Base-by-base conservation (phyloP, 2,797 vertebrate species). In the Myotis vivesi region DNA sequence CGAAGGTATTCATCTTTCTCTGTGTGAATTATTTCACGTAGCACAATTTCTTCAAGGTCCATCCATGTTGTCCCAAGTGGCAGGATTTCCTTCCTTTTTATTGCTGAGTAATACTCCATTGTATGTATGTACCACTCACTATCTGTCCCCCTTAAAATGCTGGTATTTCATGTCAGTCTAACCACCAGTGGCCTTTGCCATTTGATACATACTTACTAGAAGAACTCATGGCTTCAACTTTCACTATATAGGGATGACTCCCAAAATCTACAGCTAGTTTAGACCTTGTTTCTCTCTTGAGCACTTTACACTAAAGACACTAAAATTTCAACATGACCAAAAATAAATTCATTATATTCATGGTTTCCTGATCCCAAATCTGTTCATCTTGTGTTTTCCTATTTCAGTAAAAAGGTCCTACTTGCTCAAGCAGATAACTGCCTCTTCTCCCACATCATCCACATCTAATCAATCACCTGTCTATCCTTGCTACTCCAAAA, bases 301-400 rank as follows among this genome's bases (percentile, higher is more conserved):
- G 20, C 44, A 62, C 17, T 22, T 69, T 80, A 75, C 33, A n/a
- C 17, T 30, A 88, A 79, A 77, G 55, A 85, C 23, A 91, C 49
- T 80, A 64, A 73, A 80, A 76, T 22, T 66, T 66, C 69, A 77
- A 66, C 36, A 79, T 55, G 19, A 62, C 46, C 77, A 83, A 83
- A 93, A 89, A 82, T 86, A 85, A 88, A 73, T 89, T 86, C 22
- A 66, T 85, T 44, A 68, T 36, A 91, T 36, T 72, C 25, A 57
- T 80, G n/a, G 3, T 64, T 79, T 77, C 53, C 51, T 57, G 49
- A 57, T 22, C 59, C 53, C 51, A 91, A 91, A 82, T 13, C 10
- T 62, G 5, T 55, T 77, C 30, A 84, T 64, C 13, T 91, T 49
- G 9, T 23, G 51, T 41, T 80, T 73, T 84, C 20, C 33, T 33